A percentile compares a stretch with the other conserved stretches of the same genome.
These are phyloP conservation scores for Crenuchus spilurus DNA, from an alignment of 2,797 vertebrate species.

Conservation along the genomic window DNA sequence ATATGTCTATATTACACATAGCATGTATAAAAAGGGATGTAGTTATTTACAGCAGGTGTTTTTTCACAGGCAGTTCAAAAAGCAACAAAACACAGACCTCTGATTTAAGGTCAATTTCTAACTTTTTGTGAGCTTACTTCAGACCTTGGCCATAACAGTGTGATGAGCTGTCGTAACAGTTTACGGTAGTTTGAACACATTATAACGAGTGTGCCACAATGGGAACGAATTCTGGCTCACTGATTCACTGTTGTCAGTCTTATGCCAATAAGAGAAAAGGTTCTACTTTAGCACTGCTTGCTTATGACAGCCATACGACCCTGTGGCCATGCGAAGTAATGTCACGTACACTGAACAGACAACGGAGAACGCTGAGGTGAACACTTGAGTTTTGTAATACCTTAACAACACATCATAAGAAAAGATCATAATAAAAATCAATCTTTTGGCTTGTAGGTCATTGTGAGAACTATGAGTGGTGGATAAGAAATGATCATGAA, in stretches of 20 bases:
- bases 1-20: conserved; percentile 64
- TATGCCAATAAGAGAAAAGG: no score
- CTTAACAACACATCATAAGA: conserved; percentile 37
- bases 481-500: not conserved
- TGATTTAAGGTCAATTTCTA: no score
- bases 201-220: conserved; percentile 22
- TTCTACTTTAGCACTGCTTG: no score
- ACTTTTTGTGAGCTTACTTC: no score
- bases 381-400: conserved; percentile 62
- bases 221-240: conserved; percentile 15
- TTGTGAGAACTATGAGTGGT: conserved; percentile 32
- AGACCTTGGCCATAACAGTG: conserved; percentile 5
- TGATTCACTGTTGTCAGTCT: not conserved
- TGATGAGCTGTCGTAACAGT: conserved; percentile 1
- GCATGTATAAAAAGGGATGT: conserved; percentile 56
- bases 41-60: conserved; percentile 55
- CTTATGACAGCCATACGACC: not conserved
- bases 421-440: conserved; percentile 59
- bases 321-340: not conserved
- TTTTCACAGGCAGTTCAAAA: conserved; percentile 56
- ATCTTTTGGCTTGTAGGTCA: conserved; percentile 70
- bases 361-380: conserved; percentile 63
- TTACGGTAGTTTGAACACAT: not conserved
- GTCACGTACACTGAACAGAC: conserved; percentile 30
- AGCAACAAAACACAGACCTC: conserved; percentile 63